Evolutionary conservation across 2,113 vertebrate species (phyloP).

Genomic region (Emydura subglobosa): DNA sequence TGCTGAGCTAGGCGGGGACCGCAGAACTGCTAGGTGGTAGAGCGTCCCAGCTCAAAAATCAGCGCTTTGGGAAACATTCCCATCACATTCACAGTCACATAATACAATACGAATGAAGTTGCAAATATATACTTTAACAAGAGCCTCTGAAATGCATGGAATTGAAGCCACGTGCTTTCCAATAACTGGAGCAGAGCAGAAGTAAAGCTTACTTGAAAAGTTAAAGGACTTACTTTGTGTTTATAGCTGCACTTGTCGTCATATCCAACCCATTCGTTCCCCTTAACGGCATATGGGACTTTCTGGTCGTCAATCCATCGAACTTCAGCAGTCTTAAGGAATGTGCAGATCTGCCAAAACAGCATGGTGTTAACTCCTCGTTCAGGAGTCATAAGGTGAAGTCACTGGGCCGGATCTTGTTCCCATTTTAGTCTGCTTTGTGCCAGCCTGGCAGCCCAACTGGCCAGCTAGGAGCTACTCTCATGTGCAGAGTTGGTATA

Average conservation of each 20-base stretch:
- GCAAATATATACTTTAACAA: not conserved
- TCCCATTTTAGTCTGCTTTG: not conserved
- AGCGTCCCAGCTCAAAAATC: not conserved
- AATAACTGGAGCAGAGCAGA: not conserved
- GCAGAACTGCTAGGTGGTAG: not conserved
- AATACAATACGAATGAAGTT: not conserved
- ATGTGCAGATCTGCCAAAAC: constrained; percentile 80
- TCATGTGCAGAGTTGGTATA: not conserved
- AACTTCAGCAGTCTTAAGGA: constrained; percentile 67
- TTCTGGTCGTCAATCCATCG: constrained; percentile 84
- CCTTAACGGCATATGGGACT: constrained; percentile 83
- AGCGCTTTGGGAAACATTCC: not conserved
- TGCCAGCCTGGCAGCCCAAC: not conserved
- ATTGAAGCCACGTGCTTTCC: not conserved
- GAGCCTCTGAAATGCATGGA: not conserved
- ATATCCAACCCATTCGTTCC: constrained; percentile 86
- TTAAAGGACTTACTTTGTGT: constrained; percentile 75
- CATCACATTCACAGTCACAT: not conserved
- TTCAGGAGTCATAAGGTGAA: not conserved
- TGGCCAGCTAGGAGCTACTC: not conserved
- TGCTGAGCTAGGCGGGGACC: not conserved
- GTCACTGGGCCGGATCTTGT: not conserved
- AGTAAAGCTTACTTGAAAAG: not conserved
- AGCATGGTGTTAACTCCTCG: not conserved
- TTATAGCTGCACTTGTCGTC: constrained; percentile 82